Percentiles rank a stretch among this genome's conserved stretches.
Conservation (phyloP, 2,797 vertebrate species). For the Neomorphus geoffroyi region DNA sequence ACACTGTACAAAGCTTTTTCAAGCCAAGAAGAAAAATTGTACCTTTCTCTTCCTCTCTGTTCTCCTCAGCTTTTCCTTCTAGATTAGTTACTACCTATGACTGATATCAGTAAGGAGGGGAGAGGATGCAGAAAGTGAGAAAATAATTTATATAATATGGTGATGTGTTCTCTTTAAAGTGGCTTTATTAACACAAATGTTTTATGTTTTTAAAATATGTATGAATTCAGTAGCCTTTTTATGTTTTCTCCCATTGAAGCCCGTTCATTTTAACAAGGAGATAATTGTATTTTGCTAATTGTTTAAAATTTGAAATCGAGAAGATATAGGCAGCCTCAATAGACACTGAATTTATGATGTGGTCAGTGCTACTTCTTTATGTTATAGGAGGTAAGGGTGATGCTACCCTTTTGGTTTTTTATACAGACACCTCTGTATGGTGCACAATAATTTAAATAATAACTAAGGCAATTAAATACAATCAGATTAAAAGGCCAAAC, state of each 20-base stretch:
- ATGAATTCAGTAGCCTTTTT: constrained; percentile 45
- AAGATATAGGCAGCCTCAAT: neutral
- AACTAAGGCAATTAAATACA: neutral
- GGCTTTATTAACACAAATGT: constrained; percentile 28
- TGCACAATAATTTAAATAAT: neutral
- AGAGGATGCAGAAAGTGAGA: neutral
- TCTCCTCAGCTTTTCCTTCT: neutral
- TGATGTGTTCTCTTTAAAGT: constrained; percentile 29
- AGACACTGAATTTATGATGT: neutral
- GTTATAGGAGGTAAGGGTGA: neutral
- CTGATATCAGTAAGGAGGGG: neutral
- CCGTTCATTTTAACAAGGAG: constrained; percentile 51
- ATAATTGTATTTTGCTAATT: constrained; percentile 54
- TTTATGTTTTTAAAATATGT: constrained; percentile 52
- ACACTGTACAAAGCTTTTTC: constrained; percentile 23
- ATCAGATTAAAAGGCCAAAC: neutral
- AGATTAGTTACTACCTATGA: constrained; percentile 21
- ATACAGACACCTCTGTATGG: neutral
- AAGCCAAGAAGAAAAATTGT: constrained; percentile 24
- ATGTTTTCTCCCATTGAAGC: constrained; percentile 15
- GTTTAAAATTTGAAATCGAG: constrained; percentile 12
- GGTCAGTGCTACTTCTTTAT: neutral
- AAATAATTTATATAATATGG: constrained; percentile 29
- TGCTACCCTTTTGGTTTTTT: neutral
- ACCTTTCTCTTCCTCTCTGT: neutral